phyloP scores from a whole-genome alignment of 1,140 invertebrate species.

The Tenebrio molitor region DNA sequence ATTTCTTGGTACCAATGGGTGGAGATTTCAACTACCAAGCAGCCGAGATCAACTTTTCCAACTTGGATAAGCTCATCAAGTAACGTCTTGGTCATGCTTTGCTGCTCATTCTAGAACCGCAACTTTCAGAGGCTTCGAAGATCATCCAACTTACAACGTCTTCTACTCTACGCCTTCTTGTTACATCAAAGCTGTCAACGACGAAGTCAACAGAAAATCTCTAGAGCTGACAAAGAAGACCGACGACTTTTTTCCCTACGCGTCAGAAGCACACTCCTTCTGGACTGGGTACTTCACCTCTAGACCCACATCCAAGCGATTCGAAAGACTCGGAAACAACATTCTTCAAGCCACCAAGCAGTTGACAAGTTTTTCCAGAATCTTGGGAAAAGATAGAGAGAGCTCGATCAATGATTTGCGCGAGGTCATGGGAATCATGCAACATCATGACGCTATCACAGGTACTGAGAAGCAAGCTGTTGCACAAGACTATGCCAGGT shows the following conservation, averaged over 20 bases:
- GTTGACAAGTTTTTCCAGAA: not conserved
- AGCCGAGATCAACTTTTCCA: constrained; percentile 76
- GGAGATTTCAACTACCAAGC: constrained; percentile 68
- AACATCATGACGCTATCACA: constrained; percentile 78
- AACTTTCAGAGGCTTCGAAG: constrained; percentile 72
- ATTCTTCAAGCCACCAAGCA: constrained; percentile 71
- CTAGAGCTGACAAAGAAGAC: constrained; percentile 65
- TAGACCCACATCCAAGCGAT: constrained; percentile 76
- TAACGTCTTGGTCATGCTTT: constrained; percentile 50
- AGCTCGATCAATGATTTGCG: constrained; percentile 62
- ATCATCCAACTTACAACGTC: constrained; percentile 73
- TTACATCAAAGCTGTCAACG: constrained; percentile 76
- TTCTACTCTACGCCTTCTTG: constrained; percentile 86
- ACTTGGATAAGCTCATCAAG: constrained; percentile 82
- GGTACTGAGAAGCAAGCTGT: constrained; percentile 84
- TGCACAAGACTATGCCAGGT: constrained; percentile 78
- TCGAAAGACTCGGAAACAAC: constrained; percentile 75
- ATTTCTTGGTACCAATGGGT: constrained; percentile 62
- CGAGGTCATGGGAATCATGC: constrained; percentile 74
- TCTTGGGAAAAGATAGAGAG: constrained; percentile 54
- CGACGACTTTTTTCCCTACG: constrained; percentile 86
- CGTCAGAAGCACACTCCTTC: constrained; percentile 76
- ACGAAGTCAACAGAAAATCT: constrained; percentile 27
- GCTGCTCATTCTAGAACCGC: constrained; percentile 38
- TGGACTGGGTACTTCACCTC: constrained; percentile 92